Evolutionary conservation across 2,797 vertebrate species (phyloP).

Genomic region (Phrynocephalus vlangalii): DNA sequence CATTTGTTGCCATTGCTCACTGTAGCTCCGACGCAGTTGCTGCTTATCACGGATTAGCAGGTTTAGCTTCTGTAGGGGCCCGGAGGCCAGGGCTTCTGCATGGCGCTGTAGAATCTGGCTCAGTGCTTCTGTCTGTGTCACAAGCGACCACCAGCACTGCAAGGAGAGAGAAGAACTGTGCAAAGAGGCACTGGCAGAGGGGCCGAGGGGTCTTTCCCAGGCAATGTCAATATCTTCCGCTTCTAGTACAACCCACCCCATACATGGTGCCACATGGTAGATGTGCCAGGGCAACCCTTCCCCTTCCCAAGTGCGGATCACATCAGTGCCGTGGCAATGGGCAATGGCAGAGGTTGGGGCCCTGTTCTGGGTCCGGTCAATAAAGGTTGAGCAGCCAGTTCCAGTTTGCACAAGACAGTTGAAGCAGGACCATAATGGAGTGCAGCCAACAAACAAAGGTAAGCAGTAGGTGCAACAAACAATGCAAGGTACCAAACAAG

Average conservation of each 20-base stretch:
- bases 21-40: constrained; percentile 89
- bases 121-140: constrained; percentile 87
- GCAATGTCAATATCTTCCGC: too few relatives aligned
- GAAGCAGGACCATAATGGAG: too few relatives aligned
- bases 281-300: not conserved
- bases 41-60: constrained; percentile 94
- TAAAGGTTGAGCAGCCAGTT: too few relatives aligned
- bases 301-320: not conserved
- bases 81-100: constrained; percentile 87
- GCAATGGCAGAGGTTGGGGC: too few relatives aligned
- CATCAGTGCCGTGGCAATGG: too few relatives aligned
- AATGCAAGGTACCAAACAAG: too few relatives aligned
- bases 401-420: too few relatives aligned
- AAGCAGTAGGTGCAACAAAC: too few relatives aligned
- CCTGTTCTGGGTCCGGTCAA: too few relatives aligned
- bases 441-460: too few relatives aligned
- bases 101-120: constrained; percentile 88
- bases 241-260: rapidly evolving
- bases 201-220: not conserved
- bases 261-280: not conserved
- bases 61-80: constrained; percentile 91
- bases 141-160: constrained; percentile 91
- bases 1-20: constrained; percentile 90
- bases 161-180: not conserved
- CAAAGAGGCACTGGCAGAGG: not conserved